Evolutionary conservation across 2,888 invertebrate genomes (phyloP), one percentile per base, ranked within the genome.

Genomic region (Pseudoips prasinana): DNA sequence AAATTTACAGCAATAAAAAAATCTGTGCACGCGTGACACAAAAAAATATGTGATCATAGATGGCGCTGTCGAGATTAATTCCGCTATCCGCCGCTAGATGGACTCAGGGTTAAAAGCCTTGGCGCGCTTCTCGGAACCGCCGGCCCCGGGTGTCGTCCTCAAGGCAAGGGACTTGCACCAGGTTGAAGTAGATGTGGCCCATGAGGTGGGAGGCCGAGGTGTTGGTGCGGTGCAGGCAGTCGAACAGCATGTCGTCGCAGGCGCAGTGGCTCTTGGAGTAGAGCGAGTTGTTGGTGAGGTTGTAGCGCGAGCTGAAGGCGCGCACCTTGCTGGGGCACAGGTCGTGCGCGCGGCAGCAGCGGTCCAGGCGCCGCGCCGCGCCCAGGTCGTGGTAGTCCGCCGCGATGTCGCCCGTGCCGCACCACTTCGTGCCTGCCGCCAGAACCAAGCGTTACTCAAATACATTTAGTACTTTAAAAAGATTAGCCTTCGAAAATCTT

Each of bases 301-400:
- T 94, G 82, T 96, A 97, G 54, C 94, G 92, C 36, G 86, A 84
- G 22, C 91, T 90, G 69, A 93, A 92, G 8, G 93, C 93, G 47
- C 90, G 83, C 22, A 92, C 90, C 75, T 97, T 96, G 29, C 94
- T 91, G 1, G 97, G 97, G 67, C 98, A 98, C 30, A 96, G 90
- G 85, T 98, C 97, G 74, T 98, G 98, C 8, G 93, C 93, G 39
- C 97, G 91, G 79, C 98, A 98, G 75, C 98, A 98, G 56, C 92
- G 90, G 82, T 96, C 96, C 57, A 95, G 92, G 18, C 86, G 83
- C 27, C 84, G 65, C 62, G 93, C 94, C 0, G 91, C 89, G 22
- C 98, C 98, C 46, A 97, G 87, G 79, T 97, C 97, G 74, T 93
- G 93, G 82, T 95, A 96, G 66, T 93, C 91, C 9, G 91, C 85